These are phyloP conservation scores for Erpobdella octoculata DNA, from an alignment of 2,888 invertebrate species.

Conservation along the genomic window DNA sequence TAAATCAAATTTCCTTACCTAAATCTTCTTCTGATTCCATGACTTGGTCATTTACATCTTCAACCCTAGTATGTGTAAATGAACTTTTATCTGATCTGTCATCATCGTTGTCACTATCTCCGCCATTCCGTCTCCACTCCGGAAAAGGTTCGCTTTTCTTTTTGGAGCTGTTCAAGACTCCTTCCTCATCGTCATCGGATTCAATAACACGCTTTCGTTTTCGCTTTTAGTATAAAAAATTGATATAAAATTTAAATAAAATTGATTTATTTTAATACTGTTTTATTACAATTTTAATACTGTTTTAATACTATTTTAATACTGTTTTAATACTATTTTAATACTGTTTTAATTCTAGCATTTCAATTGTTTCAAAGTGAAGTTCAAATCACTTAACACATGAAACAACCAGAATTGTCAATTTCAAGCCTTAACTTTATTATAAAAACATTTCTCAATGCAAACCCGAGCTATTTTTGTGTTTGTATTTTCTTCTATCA, in stretches of 20 bases:
- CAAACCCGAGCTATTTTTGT: constrained; percentile 65
- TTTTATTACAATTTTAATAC: too few relatives aligned
- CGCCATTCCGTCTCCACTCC: neutral
- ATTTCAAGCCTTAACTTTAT: too few relatives aligned
- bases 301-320: too few relatives aligned
- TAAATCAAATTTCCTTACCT: too few relatives aligned
- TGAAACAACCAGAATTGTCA: too few relatives aligned
- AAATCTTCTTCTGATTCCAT: neutral
- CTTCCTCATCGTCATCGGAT: neutral
- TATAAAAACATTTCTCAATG: neutral
- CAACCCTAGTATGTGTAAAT: too few relatives aligned
- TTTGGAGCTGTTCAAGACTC: neutral
- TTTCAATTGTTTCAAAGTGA: too few relatives aligned
- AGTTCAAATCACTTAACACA: too few relatives aligned
- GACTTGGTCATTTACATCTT: too few relatives aligned
- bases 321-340: too few relatives aligned
- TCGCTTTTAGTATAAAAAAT: neutral
- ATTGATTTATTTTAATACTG: neutral
- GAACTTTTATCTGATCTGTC: neutral
- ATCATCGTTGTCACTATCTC: neutral
- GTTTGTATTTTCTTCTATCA: constrained; percentile 94
- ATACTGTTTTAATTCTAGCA: too few relatives aligned
- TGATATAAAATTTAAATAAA: neutral
- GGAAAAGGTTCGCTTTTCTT: neutral
- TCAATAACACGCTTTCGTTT: neutral